Conservation (phyloP, 2,888 invertebrate genomes). For the Phyllotreta cruciferae region DNA sequence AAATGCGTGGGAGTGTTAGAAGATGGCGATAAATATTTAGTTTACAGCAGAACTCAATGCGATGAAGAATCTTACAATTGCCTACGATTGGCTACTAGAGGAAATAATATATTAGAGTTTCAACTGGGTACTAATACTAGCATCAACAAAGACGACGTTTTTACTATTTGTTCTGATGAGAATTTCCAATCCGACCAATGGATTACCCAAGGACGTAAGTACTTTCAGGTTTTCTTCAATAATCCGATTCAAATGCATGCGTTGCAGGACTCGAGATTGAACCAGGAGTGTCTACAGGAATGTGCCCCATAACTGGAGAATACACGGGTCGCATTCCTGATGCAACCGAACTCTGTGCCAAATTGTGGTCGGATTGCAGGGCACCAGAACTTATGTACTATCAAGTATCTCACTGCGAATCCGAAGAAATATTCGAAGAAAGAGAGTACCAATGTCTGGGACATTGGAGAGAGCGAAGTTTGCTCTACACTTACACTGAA, state of each 20-base stretch:
- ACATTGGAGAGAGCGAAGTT: slow-evolving; percentile 69
- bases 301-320: slow-evolving; percentile 72
- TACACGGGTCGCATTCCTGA: slow-evolving; percentile 71
- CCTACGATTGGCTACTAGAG: slow-evolving; percentile 66
- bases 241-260: background rate
- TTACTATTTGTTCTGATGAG: slow-evolving; percentile 52
- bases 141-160: slow-evolving; percentile 51
- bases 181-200: slow-evolving; percentile 65
- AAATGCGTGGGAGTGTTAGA: slow-evolving; percentile 58
- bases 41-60: slow-evolving; percentile 65
- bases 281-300: slow-evolving; percentile 45
- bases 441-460: slow-evolving; percentile 71
- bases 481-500: slow-evolving; percentile 71
- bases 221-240: slow-evolving; percentile 13
- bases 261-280: slow-evolving; percentile 43
- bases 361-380: slow-evolving; percentile 70
- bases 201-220: slow-evolving; percentile 71
- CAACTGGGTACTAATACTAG: slow-evolving; percentile 60
- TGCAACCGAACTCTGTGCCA: slow-evolving; percentile 66
- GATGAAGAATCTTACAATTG: slow-evolving; percentile 67
- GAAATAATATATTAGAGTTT: slow-evolving; percentile 69
- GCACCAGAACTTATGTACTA: slow-evolving; percentile 72
- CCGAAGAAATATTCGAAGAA: slow-evolving; percentile 69
- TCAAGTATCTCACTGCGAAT: slow-evolving; percentile 68
- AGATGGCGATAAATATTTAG: slow-evolving; percentile 60